Conservation (phyloP, 2,797 vertebrate species). For the Epinephelus malabaricus region DNA sequence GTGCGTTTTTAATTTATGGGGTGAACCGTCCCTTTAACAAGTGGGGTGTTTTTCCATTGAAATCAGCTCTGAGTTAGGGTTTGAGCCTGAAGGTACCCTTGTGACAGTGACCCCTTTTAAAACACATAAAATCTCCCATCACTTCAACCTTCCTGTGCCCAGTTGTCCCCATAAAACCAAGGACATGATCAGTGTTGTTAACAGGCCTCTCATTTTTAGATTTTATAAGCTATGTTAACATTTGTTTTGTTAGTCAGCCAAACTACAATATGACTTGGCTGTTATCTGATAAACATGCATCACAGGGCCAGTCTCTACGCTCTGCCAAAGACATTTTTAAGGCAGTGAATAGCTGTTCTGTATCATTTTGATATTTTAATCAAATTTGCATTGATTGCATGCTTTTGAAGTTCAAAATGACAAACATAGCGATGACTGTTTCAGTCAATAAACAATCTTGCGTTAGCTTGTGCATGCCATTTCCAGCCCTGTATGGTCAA, state of each 20-base stretch:
- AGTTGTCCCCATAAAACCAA: neutral
- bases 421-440: too few relatives aligned
- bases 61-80: neutral
- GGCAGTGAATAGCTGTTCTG: neutral
- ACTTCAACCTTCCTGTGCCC: neutral
- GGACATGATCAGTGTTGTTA: neutral
- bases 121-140: neutral
- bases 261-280: conserved; percentile 1
- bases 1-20: too few relatives aligned
- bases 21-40: conserved; percentile 5
- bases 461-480: too few relatives aligned
- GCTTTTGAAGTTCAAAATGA: too few relatives aligned
- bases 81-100: neutral
- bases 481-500: too few relatives aligned
- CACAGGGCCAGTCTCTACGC: neutral
- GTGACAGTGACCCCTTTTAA: neutral
- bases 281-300: conserved; percentile 1
- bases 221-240: conserved; percentile 8
- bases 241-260: conserved; percentile 5
- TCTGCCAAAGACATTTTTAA: neutral
- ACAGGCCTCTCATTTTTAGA: neutral
- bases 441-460: too few relatives aligned
- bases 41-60: neutral
- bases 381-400: too few relatives aligned
- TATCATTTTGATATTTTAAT: neutral